Conservation (phyloP, 2,113 vertebrate species). For the Willisornis vidua region DNA sequence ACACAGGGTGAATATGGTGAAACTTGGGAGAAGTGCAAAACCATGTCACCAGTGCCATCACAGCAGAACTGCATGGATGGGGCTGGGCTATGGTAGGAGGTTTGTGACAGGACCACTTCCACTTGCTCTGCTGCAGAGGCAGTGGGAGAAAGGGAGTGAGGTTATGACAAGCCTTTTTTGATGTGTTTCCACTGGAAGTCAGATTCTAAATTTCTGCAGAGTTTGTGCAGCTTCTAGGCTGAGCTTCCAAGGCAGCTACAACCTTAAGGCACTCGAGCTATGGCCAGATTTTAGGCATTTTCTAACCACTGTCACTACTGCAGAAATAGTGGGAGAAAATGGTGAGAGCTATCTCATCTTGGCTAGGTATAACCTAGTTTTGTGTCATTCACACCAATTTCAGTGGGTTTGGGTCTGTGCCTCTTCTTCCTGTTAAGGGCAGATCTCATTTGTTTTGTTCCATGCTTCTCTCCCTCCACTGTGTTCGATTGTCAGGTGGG, state of each 20-base stretch:
- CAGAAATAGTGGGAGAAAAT: neutral
- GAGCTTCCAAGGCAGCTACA: neutral
- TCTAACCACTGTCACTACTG: neutral
- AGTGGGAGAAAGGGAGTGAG: neutral
- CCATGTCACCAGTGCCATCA: fast-evolving
- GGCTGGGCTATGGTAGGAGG: neutral
- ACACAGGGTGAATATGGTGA: neutral
- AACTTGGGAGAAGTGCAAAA: neutral
- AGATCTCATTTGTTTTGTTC: neutral
- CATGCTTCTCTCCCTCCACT: fast-evolving
- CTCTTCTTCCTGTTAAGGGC: neutral
- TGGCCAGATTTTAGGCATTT: neutral
- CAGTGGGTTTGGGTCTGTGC: neutral
- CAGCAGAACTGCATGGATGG: fast-evolving
- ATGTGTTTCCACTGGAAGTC: neutral
- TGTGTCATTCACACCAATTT: neutral
- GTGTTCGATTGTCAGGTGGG: fast-evolving
- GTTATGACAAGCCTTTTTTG: neutral
- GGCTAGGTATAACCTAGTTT: neutral
- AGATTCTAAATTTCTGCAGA: neutral
- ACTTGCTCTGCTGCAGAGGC: neutral
- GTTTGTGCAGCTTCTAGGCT: neutral
- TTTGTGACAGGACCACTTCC: neutral
- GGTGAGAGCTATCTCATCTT: neutral
- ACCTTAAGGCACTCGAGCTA: neutral